These are phyloP conservation scores for Saguinus midas DNA, from an alignment of 2,113 vertebrate species.

Conservation along the genomic window DNA sequence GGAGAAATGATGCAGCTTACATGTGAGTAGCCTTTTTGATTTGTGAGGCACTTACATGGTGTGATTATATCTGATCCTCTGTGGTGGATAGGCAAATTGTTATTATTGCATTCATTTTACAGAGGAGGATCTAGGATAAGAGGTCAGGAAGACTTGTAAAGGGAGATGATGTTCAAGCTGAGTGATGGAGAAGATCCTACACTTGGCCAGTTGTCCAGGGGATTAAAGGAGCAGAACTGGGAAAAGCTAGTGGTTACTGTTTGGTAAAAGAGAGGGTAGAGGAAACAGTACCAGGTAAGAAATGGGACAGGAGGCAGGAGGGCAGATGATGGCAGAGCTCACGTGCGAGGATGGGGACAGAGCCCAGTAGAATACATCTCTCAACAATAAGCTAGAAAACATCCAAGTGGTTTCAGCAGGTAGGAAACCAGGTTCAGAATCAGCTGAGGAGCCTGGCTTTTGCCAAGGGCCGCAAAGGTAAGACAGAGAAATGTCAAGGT, in stretches of 20 bases:
- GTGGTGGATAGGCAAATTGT: not conserved
- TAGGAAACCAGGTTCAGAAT: not conserved
- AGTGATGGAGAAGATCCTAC: not conserved
- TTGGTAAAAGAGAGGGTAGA: not conserved
- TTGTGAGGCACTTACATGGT: not conserved
- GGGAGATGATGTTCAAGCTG: not conserved
- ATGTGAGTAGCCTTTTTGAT: not conserved
- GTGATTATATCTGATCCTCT: not conserved
- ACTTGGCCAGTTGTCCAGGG: not conserved
- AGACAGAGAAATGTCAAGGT: not conserved
- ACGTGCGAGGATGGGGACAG: not conserved
- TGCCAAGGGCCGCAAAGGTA: not conserved
- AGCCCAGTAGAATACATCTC: not conserved
- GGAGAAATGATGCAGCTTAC: slow-evolving; percentile 1
- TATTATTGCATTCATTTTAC: not conserved
- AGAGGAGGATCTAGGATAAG: not conserved
- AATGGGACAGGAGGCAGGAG: not conserved
- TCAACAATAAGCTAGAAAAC: not conserved
- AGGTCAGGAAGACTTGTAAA: not conserved
- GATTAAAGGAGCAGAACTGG: not conserved
- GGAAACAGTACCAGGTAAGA: not conserved
- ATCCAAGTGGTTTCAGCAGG: not conserved
- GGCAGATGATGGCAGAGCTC: not conserved
- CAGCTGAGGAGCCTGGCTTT: not conserved
- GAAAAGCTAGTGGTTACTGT: not conserved